Base-by-base conservation (phyloP, 92 coral and sea anemone genomes). In the Parazoanthus atlanticus region DNA sequence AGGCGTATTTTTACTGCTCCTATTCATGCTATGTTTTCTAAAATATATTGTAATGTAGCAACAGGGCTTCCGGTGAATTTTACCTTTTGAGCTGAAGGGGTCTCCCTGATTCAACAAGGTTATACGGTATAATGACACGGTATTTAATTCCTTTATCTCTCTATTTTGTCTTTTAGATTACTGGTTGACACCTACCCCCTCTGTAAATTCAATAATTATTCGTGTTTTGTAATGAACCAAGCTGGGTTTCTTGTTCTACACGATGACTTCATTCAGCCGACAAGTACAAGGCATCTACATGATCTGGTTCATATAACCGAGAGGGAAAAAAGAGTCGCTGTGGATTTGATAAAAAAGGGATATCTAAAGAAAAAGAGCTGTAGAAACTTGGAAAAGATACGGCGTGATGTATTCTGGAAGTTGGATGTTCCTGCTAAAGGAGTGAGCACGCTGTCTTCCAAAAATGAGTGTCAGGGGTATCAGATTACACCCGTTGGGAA, bases 171-270 rank as follows among this genome's bases (percentile, higher is more conserved):
- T 88, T 88, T 12, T 79, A 93, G 95, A 32, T 61, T 93, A 36
- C 82, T 93, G 41, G 69, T 91, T 16, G 95, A 93, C 29, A 88
- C 91, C 17, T 93, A 91, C 36, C 86, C 91, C 19, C 76, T 70
- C 25, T 93, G 95, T 28, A 19, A 56, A 61, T 52, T 34, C 25
- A 46, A 33, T 70, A 70, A 65, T 46, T 86, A 80, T 79, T 46
- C 91, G 26, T 93, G 95, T 76, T 93, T 93, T 69, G 90, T 93
- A 64, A 79, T 93, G 74, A 91, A 93, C 71, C 72, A 82, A 46
- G 91, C 90, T 0, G 95, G 94, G 25, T 89, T 91, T 79, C 90
- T 93, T 3, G 73, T 93, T 29, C 85, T 91, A 40, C 95, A 93
- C 85, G 80, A 93, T 49, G 86, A 80, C 58, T 93, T 93, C 81